These are phyloP conservation scores for Formica selysi DNA, from an alignment of 1,140 invertebrate species.

Conservation along the genomic window DNA sequence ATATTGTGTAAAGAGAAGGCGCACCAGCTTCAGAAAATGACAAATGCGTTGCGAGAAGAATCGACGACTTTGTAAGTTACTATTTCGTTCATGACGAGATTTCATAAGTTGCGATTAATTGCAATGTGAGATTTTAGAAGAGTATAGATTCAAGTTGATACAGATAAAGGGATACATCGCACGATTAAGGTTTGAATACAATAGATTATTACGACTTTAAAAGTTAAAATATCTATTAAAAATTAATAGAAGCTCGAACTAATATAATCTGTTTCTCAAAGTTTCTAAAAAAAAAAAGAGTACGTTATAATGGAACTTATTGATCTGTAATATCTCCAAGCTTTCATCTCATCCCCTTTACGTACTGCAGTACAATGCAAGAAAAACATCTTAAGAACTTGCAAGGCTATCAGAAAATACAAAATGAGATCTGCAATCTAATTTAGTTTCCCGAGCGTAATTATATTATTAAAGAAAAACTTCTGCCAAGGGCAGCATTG, in stretches of 20 bases:
- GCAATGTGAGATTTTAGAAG: neutral
- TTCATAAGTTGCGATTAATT: neutral
- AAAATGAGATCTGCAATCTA: slow-evolving; percentile 52
- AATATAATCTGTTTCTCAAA: slow-evolving; percentile 33
- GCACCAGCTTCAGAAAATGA: neutral
- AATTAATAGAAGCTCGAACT: slow-evolving; percentile 18
- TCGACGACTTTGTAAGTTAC: neutral
- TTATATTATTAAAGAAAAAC: slow-evolving; percentile 61
- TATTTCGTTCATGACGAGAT: neutral
- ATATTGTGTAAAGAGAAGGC: slow-evolving; percentile 18
- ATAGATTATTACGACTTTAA: neutral
- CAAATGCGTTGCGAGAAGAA: neutral
- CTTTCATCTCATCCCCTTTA: slow-evolving; percentile 36
- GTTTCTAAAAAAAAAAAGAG: neutral
- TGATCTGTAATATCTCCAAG: slow-evolving; percentile 28
- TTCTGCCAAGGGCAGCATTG: slow-evolving; percentile 23
- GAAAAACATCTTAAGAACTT: slow-evolving; percentile 46
- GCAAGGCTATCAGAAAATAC: slow-evolving; percentile 48
- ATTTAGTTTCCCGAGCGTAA: slow-evolving; percentile 56
- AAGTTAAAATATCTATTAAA: neutral
- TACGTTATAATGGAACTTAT: slow-evolving; percentile 42
- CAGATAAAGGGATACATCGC: neutral
- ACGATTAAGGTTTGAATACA: slow-evolving; percentile 8
- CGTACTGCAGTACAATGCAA: slow-evolving; percentile 44
- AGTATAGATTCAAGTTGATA: neutral